Evolutionary conservation across 2,888 invertebrate genomes (phyloP), one percentile per base, ranked within the genome.

Genomic region (Luperina nickerlii): DNA sequence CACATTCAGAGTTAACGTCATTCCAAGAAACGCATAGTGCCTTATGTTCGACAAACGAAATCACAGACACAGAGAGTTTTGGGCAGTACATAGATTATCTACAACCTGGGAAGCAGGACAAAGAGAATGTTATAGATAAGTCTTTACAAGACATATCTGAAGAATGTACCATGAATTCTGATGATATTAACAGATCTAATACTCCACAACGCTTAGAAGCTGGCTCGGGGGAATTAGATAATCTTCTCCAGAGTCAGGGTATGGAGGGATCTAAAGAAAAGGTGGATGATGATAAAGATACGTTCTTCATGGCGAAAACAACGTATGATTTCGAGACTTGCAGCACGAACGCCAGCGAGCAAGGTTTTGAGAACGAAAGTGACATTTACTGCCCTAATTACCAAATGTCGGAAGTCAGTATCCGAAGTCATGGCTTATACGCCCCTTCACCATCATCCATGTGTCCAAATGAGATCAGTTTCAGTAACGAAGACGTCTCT

Each of bases 351-450:
- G 95, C 96, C 0, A 96, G 96, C 82, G 97, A 97, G 83, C 97
- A 96, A 79, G 96, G 95, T 0, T 97, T 96, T 74, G 97, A 97
- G 38, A 97, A 97, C 85, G 97, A 97, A 91, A 97, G 97, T 88
- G 97, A 97, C 90, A 97, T 97, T 4, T 97, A 97, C 91, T 97
- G 97, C 66, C 96, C 97, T 0, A 96, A 97, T 83, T 97, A 97
- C 88, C 97, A 97, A 92, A 97, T 97, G 95, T 97, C 97, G 0
- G 97, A 97, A 94, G 97, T 97, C 0, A 97, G 97, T 89, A 97
- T 97, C 88, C 95, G 97, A 65, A 97, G 97, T 90, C 97, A 97
- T 88, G 97, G 97, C 0, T 86, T 97, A 32, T 97, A 97, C 92
- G 97, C 97, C 0, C 97, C 97, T 0, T 97, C 97, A 63, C 97